Base-by-base conservation (phyloP, 2,797 vertebrate genomes). In the Micropoecilia bifurca region DNA sequence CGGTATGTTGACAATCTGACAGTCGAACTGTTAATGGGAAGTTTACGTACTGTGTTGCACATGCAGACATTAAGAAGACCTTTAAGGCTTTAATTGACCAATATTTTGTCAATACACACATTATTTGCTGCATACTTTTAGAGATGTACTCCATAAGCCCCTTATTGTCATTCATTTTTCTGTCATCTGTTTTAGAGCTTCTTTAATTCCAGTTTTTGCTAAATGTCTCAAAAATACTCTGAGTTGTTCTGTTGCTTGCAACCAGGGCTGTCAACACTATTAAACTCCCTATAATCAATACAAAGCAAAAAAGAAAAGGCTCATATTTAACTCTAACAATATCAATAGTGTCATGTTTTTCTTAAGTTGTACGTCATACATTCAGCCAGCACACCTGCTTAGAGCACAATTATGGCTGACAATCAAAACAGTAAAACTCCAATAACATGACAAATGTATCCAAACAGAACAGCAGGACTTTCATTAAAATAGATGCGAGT, bases 1-100 rank as follows among this genome's bases (percentile, higher is more conserved):
- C 41, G n/a, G 53, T 12, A n/a, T 61, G 78, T 72, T 73, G 43
- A 36, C 61, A 68, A 36, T 20, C 3, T 80, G 77, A 78, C 48
- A 53, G 30, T 3, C 33, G 12, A 71, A 45, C 41, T n/a, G 41
- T n/a, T 45, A n/a, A 43, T 66, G 18, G 9, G 18, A 39, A 41
- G 8, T 71, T 45, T 71, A 22, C 0, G 10, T 36, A 9, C 33
- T 63, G 33, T 20, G 8, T 9, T 36, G 33, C 61, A 63, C 16
- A 20, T 18, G 16, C 61, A 63, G 33, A 36, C 61, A 36, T 63
- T 36, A 7, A 36, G 28, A 63, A 20, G 6, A 20, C 25, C 3
- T 55, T n/a, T n/a, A 53, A 25, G 48, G 28, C 2, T 59, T 14
- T 63, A 20, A 16, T 36, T 36, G n/a, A n/a, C 16, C 16, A 33